These are phyloP conservation scores for Scortum barcoo DNA, from an alignment of 2,113 vertebrate species.

Conservation along the genomic window DNA sequence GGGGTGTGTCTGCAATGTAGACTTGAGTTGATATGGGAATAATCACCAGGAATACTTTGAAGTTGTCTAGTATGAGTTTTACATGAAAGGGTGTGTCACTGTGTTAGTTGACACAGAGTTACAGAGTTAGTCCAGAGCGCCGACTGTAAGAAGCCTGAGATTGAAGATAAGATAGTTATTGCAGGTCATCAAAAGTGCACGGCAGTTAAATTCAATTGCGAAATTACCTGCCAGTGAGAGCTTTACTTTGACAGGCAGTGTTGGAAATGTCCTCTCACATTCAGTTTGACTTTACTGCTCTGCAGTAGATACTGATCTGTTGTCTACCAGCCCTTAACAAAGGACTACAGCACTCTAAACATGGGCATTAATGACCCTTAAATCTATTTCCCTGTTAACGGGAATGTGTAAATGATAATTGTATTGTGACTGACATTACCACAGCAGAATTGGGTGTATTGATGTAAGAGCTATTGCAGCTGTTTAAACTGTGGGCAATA, in stretches of 20 bases:
- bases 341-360: conserved; percentile 40
- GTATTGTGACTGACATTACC: neutral
- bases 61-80: neutral
- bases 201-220: neutral
- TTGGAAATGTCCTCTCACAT: neutral
- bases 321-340: conserved; percentile 57
- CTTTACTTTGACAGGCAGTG: conserved; percentile 58
- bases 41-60: neutral
- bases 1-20: too few relatives aligned
- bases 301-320: conserved; percentile 50
- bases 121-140: neutral
- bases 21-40: neutral
- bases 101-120: too few relatives aligned
- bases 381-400: conserved; percentile 1
- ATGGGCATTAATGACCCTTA: neutral
- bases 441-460: neutral
- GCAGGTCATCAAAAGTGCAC: neutral
- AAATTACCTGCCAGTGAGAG: neutral
- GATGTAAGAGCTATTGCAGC: neutral
- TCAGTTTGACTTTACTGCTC: neutral
- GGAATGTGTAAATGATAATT: neutral
- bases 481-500: neutral
- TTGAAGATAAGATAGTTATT: neutral
- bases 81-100: neutral
- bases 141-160: neutral